Base-by-base conservation (phyloP, 2,113 vertebrate genomes). In the Callaeas wilsoni region DNA sequence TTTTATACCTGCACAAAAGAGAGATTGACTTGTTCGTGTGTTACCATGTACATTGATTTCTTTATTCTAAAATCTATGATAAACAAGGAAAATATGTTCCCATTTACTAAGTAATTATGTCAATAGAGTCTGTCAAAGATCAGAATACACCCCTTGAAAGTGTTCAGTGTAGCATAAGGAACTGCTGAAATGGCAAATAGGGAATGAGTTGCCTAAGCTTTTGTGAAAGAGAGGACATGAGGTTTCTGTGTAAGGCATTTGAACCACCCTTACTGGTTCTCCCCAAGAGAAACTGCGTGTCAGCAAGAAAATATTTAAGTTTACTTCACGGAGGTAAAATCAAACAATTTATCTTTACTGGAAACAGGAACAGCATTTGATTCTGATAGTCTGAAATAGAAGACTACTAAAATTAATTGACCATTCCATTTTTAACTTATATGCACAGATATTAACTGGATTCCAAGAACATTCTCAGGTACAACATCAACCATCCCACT, bases 1-100 rank as follows among this genome's bases (percentile, higher is more conserved):
- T 94, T 98, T 98, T 27, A 98, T 87, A 90, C 98, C 99, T 99
- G 97, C 39, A 95, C 57, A 46, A 90, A 90, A 82, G 20, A 63
- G 13, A 91, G 23, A 44, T 5, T 46, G 73, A 70, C 10, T 69
- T 39, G 5, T 76, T 77, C 78, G 18, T 50, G 26, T 39, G 19
- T 30, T 81, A 77, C 20, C 27, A 52, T 5, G 11, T 16, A 13
- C 2, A 2, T 16, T 62, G 26, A 77, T 60, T 90, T 86, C 47
- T 84, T 81, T 29, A 44, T 41, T 84, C 47, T 68, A 79, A 84
- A 85, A 69, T 55, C 15, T 56, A 26, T 20, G 23, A 74, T 44
- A 75, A 95, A 90, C 8, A 49, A 19, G 50, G 13, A 47, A 82
- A 87, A 92, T 4, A 7, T 32, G 4, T 71, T 95, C 25, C 33